These are phyloP conservation scores for Lepisosteus oculatus DNA, from an alignment of 2,113 vertebrate species.

Conservation along the genomic window DNA sequence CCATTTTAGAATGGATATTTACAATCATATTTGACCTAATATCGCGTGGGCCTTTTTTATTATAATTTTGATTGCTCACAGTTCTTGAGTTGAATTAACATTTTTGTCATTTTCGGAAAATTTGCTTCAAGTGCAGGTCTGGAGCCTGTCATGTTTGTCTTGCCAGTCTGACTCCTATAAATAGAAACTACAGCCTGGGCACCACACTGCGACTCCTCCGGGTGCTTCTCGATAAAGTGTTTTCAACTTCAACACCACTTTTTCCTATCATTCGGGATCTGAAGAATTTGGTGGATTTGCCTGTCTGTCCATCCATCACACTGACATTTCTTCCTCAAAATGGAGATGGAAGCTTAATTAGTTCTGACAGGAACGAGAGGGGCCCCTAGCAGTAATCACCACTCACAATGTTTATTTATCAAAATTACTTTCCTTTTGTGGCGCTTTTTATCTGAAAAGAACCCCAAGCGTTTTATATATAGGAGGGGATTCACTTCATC, in stretches of 20 bases:
- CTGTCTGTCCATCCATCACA: slow-evolving; percentile 35
- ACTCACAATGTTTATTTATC: background rate
- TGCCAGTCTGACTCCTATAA: slow-evolving; percentile 53
- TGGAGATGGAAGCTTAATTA: slow-evolving; percentile 32
- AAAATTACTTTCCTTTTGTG: too few relatives aligned
- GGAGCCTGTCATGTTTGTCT: slow-evolving; percentile 49
- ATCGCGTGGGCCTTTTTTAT: background rate
- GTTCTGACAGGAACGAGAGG: slow-evolving; percentile 5
- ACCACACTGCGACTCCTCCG: slow-evolving; percentile 38
- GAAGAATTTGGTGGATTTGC: slow-evolving; percentile 15
- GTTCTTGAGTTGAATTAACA: background rate
- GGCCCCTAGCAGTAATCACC: background rate
- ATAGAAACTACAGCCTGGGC: slow-evolving; percentile 44
- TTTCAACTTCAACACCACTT: too few relatives aligned
- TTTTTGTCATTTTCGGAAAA: slow-evolving; percentile 12
- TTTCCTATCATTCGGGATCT: too few relatives aligned
- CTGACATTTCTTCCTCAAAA: slow-evolving; percentile 19
- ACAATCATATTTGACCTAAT: background rate
- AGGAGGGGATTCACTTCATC: too few relatives aligned
- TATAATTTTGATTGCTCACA: background rate
- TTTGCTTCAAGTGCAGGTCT: slow-evolving; percentile 39
- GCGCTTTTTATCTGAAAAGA: too few relatives aligned
- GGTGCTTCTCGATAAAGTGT: slow-evolving; percentile 30
- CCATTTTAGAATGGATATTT: background rate
- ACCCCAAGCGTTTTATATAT: too few relatives aligned